A percentile compares a stretch with the other conserved stretches of the same genome.
Evolutionary conservation across 2,888 invertebrate species (phyloP).

Genomic region (Eurytoma californica): DNA sequence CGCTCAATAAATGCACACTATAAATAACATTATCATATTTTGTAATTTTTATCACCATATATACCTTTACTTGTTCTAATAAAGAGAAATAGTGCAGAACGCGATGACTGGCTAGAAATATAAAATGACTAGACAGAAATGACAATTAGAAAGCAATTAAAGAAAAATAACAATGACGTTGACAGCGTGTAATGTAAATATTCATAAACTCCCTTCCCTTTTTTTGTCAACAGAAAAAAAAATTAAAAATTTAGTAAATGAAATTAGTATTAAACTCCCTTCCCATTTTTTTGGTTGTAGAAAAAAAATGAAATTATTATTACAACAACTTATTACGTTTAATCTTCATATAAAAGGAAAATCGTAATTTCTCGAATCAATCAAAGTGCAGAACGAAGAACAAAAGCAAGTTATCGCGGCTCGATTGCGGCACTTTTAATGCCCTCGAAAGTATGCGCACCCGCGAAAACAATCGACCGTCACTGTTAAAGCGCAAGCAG

Average conservation of each 20-base stretch:
- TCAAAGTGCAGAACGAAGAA: neutral
- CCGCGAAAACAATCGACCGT: neutral
- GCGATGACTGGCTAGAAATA: neutral
- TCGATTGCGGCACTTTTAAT: constrained; percentile 13
- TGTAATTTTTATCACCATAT: neutral
- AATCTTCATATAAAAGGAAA: too few species aligned
- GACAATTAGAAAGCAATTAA: too few species aligned
- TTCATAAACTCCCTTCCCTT: too few species aligned
- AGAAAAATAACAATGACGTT: too few species aligned
- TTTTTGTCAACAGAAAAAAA: neutral
- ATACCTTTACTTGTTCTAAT: neutral
- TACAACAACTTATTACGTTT: neutral
- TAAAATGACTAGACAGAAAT: too few species aligned
- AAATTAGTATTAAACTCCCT: too few species aligned
- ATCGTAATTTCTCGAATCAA: neutral
- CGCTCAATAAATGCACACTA: constrained; percentile 55
- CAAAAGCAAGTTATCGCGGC: neutral
- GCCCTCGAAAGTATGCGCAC: neutral
- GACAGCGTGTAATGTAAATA: too few species aligned
- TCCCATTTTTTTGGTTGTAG: neutral
- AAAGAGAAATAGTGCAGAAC: neutral
- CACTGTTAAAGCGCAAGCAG: too few species aligned
- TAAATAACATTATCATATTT: neutral
- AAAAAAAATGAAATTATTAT: neutral
- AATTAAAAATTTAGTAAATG: neutral